Percentiles rank a stretch among this genome's conserved stretches.
Conservation (phyloP, 2,888 invertebrate genomes). For the Hofmannophila pseudospretella region DNA sequence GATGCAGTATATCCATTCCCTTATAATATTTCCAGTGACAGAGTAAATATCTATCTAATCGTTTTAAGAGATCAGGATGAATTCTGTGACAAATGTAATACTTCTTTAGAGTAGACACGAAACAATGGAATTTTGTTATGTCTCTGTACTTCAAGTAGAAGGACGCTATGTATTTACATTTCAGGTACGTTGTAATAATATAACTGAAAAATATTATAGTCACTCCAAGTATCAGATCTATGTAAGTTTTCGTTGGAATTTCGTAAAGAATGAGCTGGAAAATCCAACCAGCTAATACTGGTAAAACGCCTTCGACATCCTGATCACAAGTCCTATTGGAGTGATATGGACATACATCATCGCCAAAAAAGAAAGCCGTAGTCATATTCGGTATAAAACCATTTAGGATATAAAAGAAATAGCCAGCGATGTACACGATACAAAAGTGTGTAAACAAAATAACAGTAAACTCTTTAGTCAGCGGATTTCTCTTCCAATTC, state of each 20-base stretch:
- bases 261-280: background rate
- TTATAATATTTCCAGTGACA: conserved; percentile 59
- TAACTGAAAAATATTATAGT: conserved; percentile 20
- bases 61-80: conserved; percentile 40
- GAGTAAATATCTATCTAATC: conserved; percentile 45
- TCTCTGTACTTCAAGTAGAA: conserved; percentile 40
- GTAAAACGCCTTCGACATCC: background rate
- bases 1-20: conserved; percentile 46
- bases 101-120: conserved; percentile 40
- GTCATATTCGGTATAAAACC: background rate
- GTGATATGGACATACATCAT: background rate
- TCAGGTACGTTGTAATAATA: conserved; percentile 29
- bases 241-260: background rate
- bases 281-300: background rate
- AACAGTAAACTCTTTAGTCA: background rate
- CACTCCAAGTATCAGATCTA: background rate
- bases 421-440: background rate
- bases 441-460: background rate
- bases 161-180: conserved; percentile 32
- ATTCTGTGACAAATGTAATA: conserved; percentile 43
- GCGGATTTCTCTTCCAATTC: background rate
- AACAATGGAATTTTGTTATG: conserved; percentile 39
- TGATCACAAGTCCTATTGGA: background rate
- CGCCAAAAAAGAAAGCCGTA: background rate
- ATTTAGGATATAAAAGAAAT: background rate